phyloP scores from a whole-genome alignment of 2,113 vertebrate genomes.

The Zapornia atra region DNA sequence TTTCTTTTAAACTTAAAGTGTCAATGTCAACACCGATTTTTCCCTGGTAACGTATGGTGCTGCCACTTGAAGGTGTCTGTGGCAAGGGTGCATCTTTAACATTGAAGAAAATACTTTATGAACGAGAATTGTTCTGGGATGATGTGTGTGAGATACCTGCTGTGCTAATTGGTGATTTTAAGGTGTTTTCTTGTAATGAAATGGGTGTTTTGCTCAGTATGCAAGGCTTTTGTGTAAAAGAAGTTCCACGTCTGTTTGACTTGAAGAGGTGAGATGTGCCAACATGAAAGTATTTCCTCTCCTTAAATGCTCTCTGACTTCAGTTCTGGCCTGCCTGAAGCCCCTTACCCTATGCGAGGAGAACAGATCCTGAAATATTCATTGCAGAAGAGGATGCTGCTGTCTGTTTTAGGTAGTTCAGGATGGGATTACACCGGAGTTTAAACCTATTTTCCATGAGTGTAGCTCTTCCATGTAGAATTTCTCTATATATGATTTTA shows the following conservation, averaged over 20 bases:
- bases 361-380: neutral
- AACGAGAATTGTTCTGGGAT: neutral
- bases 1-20: slow-evolving; percentile 29
- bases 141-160: fast-evolving
- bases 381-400: neutral
- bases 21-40: slow-evolving; percentile 38
- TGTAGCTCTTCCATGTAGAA: fast-evolving
- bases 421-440: neutral
- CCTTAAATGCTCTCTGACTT: neutral
- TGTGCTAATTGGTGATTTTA: neutral
- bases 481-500: neutral
- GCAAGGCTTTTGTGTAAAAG: neutral
- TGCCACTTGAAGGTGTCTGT: neutral
- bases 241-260: fast-evolving
- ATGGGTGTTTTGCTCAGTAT: neutral
- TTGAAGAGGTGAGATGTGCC: neutral
- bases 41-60: neutral
- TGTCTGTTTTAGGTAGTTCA: neutral
- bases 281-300: neutral
- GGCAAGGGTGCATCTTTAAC: neutral
- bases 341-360: neutral
- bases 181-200: neutral
- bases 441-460: neutral
- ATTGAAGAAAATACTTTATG: neutral
- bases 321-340: neutral